Percentiles rank a stretch among this genome's conserved stretches.
Evolutionary conservation across 1,140 invertebrate genomes (phyloP).

Genomic region (Drosophila repletoides): DNA sequence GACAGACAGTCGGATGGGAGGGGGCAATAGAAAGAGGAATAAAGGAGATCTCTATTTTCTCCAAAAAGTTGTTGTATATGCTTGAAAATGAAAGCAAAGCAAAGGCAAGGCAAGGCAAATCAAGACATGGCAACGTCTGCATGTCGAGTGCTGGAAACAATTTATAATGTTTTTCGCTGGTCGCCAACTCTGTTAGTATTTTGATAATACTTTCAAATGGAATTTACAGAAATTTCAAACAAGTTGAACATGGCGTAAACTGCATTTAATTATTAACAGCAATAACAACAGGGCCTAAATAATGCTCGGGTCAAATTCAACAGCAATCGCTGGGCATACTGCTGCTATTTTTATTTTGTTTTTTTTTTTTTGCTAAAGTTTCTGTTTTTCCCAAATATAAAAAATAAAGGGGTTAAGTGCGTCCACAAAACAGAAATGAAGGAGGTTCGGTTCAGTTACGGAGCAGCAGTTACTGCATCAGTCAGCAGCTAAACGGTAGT

Average conservation of each 20-base stretch:
- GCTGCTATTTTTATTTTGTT: background rate
- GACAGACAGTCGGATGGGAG: background rate
- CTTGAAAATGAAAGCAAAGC: background rate
- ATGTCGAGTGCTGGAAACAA: slow-evolving; percentile 49
- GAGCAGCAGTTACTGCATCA: slow-evolving; percentile 44
- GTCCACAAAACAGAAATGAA: slow-evolving; percentile 25
- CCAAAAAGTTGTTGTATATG: background rate
- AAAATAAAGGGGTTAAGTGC: slow-evolving; percentile 63
- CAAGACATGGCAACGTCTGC: no score
- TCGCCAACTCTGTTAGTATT: slow-evolving; percentile 43
- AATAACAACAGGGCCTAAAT: slow-evolving; percentile 22
- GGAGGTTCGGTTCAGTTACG: slow-evolving; percentile 1
- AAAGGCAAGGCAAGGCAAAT: no score
- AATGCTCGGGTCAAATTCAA: slow-evolving; percentile 25
- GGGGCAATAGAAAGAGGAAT: background rate
- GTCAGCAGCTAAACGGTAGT: slow-evolving; percentile 35
- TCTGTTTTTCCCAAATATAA: background rate
- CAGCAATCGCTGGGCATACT: slow-evolving; percentile 33
- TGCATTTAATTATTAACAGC: slow-evolving; percentile 75
- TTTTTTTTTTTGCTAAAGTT: slow-evolving; percentile 27
- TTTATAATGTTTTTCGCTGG: slow-evolving; percentile 14
- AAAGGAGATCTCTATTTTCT: slow-evolving; percentile 6
- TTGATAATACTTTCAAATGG: slow-evolving; percentile 78
- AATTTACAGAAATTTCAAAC: slow-evolving; percentile 55
- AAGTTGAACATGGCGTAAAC: slow-evolving; percentile 59